Evolutionary conservation across 2,888 invertebrate species (phyloP).

Genomic region (Andrena chrysosceles): DNA sequence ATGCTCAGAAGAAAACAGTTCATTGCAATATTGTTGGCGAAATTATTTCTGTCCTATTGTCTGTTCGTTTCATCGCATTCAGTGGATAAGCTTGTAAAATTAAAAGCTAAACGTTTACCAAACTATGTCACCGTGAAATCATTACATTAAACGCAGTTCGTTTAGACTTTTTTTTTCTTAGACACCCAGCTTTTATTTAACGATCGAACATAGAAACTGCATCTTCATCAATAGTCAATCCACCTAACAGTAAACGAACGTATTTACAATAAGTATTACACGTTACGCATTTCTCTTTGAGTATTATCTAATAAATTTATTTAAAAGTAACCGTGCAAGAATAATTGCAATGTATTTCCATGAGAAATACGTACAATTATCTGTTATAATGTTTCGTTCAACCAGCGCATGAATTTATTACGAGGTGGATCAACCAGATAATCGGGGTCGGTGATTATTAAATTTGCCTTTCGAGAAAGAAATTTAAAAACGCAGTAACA

Average conservation of each 20-base stretch:
- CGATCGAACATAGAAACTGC: constrained; percentile 43
- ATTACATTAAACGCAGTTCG: constrained; percentile 42
- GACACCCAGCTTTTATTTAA: constrained; percentile 42
- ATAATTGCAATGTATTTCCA: constrained; percentile 58
- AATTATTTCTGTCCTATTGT: constrained; percentile 49
- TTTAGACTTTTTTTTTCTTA: constrained; percentile 37
- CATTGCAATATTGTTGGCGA: constrained; percentile 44
- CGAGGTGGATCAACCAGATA: constrained; percentile 47
- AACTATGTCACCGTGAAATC: constrained; percentile 46
- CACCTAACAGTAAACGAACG: constrained; percentile 59
- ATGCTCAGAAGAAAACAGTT: constrained; percentile 48
- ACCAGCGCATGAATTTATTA: constrained; percentile 59
- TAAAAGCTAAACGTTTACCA: constrained; percentile 28
- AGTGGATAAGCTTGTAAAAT: constrained; percentile 27
- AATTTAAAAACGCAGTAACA: constrained; percentile 25
- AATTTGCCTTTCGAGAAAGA: constrained; percentile 9
- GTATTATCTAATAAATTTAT: constrained; percentile 59
- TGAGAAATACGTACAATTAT: constrained; percentile 59
- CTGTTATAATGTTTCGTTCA: constrained; percentile 53
- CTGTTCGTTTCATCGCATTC: constrained; percentile 43
- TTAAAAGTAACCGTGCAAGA: constrained; percentile 55
- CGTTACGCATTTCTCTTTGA: constrained; percentile 42
- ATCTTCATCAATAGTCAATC: constrained; percentile 51
- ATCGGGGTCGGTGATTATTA: constrained; percentile 21
- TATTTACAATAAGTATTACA: constrained; percentile 57